Evolutionary conservation across 2,888 invertebrate genomes (phyloP).

Genomic region (Mesoligia furuncula): DNA sequence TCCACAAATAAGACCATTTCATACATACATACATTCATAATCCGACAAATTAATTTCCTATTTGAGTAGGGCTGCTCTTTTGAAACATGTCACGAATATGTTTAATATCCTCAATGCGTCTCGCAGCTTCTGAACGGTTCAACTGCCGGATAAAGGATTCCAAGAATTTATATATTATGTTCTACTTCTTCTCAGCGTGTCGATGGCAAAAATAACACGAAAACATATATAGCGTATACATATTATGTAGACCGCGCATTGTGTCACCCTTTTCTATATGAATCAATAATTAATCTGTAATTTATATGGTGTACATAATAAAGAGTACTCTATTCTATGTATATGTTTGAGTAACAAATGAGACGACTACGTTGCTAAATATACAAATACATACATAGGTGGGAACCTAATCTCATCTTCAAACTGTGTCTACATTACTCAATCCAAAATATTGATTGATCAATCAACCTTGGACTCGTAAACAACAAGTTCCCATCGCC

Average conservation of each 20-base stretch:
- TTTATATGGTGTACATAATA: too few relatives aligned
- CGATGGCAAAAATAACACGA: not conserved
- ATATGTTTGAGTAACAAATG: too few relatives aligned
- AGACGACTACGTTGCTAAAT: too few relatives aligned
- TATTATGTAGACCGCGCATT: too few relatives aligned
- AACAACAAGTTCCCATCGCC: constrained; percentile 32
- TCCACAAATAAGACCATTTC: constrained; percentile 32
- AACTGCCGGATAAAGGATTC: not conserved
- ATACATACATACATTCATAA: constrained; percentile 9
- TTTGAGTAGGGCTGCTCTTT: constrained; percentile 1
- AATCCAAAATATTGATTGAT: constrained; percentile 32
- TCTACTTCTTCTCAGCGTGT: not conserved
- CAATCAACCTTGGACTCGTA: constrained; percentile 22
- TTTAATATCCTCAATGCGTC: not conserved
- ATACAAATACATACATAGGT: not conserved
- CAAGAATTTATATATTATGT: not conserved
- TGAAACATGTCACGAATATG: not conserved
- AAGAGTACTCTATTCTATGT: too few relatives aligned
- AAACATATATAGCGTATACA: not conserved
- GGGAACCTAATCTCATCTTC: not conserved
- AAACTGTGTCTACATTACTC: not conserved
- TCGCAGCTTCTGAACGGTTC: not conserved
- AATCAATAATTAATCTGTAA: too few relatives aligned
- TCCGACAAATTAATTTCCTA: constrained; percentile 4
- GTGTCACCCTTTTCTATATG: too few relatives aligned